Percentiles rank a stretch among this genome's conserved stretches.
Evolutionary conservation across 1,140 invertebrate genomes (phyloP).

Genomic region (Ceratosolen solmsi): DNA sequence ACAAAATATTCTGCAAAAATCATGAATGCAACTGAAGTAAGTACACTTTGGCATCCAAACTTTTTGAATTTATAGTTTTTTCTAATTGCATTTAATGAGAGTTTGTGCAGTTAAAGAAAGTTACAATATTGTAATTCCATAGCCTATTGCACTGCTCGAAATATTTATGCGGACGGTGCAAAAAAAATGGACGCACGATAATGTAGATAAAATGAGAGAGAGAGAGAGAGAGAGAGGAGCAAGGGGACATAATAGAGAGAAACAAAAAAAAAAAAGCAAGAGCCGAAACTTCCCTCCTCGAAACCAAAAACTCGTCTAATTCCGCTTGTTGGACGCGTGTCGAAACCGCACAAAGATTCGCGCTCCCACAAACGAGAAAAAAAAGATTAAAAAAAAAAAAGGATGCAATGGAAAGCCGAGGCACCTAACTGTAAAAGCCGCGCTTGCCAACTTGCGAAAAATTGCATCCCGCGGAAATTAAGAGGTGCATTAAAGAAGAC

Average conservation of each 20-base stretch:
- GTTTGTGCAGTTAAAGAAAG: too few species aligned
- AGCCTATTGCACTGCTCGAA: too few species aligned
- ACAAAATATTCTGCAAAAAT: too few species aligned
- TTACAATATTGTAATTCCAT: too few species aligned
- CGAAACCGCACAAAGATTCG: constrained; percentile 33
- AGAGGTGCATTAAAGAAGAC: constrained; percentile 38
- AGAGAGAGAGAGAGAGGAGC: background rate
- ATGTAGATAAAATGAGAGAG: background rate
- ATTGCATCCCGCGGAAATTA: constrained; percentile 47
- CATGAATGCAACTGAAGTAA: too few species aligned
- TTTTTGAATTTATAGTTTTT: too few species aligned
- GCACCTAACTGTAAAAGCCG: constrained; percentile 18
- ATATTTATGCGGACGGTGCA: too few species aligned
- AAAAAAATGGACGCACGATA: background rate
- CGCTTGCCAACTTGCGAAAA: constrained; percentile 28
- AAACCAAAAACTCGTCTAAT: constrained; percentile 8
- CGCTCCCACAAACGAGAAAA: constrained; percentile 6
- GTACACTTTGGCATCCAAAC: too few species aligned
- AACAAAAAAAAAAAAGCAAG: background rate
- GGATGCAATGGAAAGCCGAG: background rate
- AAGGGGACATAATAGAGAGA: too few species aligned
- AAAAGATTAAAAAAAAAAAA: background rate
- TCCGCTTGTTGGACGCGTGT: background rate
- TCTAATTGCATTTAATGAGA: too few species aligned
- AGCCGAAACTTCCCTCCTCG: background rate